Conservation (phyloP, 2,797 vertebrate genomes). For the Columba guinea region DNA sequence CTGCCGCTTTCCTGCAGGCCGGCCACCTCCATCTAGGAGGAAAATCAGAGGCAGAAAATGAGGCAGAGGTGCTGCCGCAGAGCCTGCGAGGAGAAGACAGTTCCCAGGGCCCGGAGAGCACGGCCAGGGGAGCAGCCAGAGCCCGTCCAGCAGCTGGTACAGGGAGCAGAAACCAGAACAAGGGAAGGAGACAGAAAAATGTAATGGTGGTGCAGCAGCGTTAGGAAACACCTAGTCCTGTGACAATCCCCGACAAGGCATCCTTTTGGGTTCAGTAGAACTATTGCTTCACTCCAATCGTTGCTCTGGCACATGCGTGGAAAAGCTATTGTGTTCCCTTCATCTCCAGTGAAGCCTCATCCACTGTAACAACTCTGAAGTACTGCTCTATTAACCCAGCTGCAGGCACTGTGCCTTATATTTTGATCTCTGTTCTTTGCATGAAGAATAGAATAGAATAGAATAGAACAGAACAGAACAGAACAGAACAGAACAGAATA, state of each 20-base stretch:
- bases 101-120: not conserved
- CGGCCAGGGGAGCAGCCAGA: not conserved
- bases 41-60: not conserved
- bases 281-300: not conserved
- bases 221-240: not conserved
- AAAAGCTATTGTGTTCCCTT: not conserved
- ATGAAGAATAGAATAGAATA: not conserved
- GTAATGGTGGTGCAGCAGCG: not conserved
- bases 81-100: not conserved
- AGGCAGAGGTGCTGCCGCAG: not conserved
- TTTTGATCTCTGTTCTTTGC: not conserved
- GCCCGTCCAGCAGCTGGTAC: not conserved
- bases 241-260: not conserved
- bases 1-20: not conserved
- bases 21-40: not conserved
- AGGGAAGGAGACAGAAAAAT: not conserved
- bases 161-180: not conserved
- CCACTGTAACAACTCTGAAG: not conserved
- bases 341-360: not conserved
- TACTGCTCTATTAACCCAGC: not conserved
- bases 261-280: not conserved
- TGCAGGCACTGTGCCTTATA: not conserved
- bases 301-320: rapidly evolving
- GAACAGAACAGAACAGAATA: not conserved
- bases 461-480: not conserved